phyloP scores from a whole-genome alignment of 2,113 vertebrate species.

The Hiodon tergisus region DNA sequence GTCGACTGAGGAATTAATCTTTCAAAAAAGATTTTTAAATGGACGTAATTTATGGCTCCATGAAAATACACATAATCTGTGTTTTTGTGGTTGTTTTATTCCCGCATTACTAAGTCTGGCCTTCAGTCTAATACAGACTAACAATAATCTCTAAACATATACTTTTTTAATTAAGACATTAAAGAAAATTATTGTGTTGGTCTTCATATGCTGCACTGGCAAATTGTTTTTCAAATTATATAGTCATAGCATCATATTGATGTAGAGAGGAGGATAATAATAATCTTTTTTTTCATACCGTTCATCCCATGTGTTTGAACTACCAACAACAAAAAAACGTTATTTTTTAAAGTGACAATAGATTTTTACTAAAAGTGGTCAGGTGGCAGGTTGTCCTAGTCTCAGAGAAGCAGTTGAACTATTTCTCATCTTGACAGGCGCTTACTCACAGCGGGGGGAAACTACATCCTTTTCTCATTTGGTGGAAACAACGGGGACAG shows the following conservation, averaged over 20 bases:
- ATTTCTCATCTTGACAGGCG: conserved; percentile 54
- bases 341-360: conserved; percentile 59
- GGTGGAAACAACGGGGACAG: conserved; percentile 51
- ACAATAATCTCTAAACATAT: background rate
- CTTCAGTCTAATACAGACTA: no score
- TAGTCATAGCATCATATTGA: background rate
- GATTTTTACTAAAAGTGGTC: conserved; percentile 65
- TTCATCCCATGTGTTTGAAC: conserved; percentile 23
- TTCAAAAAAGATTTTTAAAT: conserved; percentile 1
- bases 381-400: conserved; percentile 54
- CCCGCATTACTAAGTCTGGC: no score
- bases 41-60: background rate
- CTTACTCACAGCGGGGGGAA: conserved; percentile 46
- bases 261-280: background rate
- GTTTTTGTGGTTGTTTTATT: no score
- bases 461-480: conserved; percentile 60
- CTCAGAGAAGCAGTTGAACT: conserved; percentile 49
- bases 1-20: background rate
- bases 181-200: background rate
- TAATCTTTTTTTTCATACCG: background rate
- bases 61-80: no score
- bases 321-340: conserved; percentile 47
- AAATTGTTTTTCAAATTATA: background rate
- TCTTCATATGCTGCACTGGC: background rate
- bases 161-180: background rate